A percentile compares a stretch with the other conserved stretches of the same genome.
Evolutionary conservation across 2,888 invertebrate species (phyloP).

Genomic region (Drosophila sordidapex): DNA sequence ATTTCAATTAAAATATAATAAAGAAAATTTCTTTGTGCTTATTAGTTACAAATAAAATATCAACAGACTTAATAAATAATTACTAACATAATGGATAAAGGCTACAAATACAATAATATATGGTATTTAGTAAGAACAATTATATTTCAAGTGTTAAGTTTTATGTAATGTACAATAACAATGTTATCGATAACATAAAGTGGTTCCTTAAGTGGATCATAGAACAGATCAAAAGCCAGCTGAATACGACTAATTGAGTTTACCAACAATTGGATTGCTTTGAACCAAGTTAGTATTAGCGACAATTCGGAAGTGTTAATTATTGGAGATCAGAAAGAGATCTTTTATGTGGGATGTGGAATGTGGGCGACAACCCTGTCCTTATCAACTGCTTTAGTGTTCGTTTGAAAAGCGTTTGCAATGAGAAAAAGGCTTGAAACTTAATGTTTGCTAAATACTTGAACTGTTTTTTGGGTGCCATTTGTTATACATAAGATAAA

Average conservation of each 20-base stretch:
- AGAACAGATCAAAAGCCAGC: not conserved
- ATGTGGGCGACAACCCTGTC: not conserved
- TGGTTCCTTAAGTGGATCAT: not conserved
- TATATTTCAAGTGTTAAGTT: not conserved
- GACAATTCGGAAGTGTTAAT: not conserved
- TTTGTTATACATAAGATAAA: not conserved
- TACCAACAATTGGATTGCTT: not conserved
- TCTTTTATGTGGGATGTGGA: not conserved
- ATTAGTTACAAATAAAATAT: not conserved
- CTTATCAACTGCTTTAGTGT: not conserved
- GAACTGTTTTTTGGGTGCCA: not conserved
- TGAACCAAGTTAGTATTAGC: not conserved
- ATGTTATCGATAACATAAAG: too few species aligned
- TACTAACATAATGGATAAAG: not conserved
- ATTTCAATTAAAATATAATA: not conserved
- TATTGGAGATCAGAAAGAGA: not conserved
- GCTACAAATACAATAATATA: not conserved
- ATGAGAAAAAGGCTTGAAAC: not conserved
- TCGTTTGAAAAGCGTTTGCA: conserved; percentile 19
- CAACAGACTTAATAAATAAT: not conserved
- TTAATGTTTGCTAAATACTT: not conserved
- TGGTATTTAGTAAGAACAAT: not conserved
- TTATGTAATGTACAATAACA: not conserved
- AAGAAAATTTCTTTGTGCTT: not conserved
- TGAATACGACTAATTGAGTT: not conserved